Evolutionary conservation across 2,888 invertebrate species (phyloP), one percentile per base, ranked within the genome.

Genomic region (Oscheius onirici): DNA sequence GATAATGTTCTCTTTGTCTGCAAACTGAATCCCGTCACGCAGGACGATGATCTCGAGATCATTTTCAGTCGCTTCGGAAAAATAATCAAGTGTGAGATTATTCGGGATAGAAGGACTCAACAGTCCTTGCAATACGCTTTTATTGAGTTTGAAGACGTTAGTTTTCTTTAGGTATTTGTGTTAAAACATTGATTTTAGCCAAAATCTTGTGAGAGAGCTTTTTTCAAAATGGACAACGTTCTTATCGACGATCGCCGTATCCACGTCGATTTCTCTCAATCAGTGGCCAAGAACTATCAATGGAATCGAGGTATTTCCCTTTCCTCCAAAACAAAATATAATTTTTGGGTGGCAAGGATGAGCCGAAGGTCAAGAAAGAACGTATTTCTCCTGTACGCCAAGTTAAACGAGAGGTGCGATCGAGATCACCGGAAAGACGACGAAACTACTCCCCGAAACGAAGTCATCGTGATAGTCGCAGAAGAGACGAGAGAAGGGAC

Each of bases 171-270:
- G n/a, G n/a, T n/a, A n/a, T n/a, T n/a, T 22, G 13, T 49, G 13
- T 26, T 22, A 11, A 63, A 40, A 41, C 24, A n/a, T 15, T 20
- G 13, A 69, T 77, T 85, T 57, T 77, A 90, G 88, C 83, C 87
- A 61, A 88, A 90, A 78, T 88, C 89, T 66, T 99, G 99, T 89
- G 99, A 99, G 90, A 93, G 94, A 83, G 99, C 99, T 0, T 99
- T 94, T 89, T 96, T 99, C 87, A 99, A 99, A 90, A 99, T 99
- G 99, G 97, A 97, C 88, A 99, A 99, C 90, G 97, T 99, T 0
- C 90, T 99, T 6, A 99, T 99, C 84, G 99, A 99, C 89, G 99
- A 99, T 88, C 91, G 99, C 28, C 91, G 99, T 77, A 99, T 99
- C 86, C 99, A 99, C 90, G 99, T 99, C 0, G 99, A 99, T 89